A percentile compares a stretch with the other conserved stretches of the same genome.
These are phyloP conservation scores for Tadarida brasiliensis DNA, from an alignment of 2,797 vertebrate genomes.

Conservation along the genomic window DNA sequence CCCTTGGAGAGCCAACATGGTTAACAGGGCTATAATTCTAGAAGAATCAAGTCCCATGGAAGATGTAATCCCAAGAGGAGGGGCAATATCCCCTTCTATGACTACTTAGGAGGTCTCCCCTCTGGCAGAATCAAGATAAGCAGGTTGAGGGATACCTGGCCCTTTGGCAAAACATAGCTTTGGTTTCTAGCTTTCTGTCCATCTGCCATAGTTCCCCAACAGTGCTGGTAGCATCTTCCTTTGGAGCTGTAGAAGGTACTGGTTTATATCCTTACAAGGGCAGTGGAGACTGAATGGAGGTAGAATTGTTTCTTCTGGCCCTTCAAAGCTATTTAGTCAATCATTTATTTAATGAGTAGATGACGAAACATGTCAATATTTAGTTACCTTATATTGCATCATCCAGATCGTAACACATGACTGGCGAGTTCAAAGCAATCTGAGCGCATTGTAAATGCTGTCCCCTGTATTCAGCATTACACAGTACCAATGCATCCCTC, in stretches of 20 bases:
- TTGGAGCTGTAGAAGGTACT: not conserved
- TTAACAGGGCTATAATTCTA: not conserved
- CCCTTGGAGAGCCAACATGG: not conserved
- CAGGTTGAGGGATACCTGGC: not conserved
- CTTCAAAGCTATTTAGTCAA: not conserved
- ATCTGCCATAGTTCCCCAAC: not conserved
- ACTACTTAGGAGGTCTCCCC: not conserved
- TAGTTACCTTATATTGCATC: slow-evolving; percentile 29
- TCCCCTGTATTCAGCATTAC: not conserved
- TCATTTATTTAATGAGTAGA: slow-evolving; percentile 41
- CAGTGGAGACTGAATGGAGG: not conserved
- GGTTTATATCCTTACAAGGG: slow-evolving; percentile 1
- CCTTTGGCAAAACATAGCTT: not conserved
- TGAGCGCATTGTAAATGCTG: slow-evolving; percentile 12
- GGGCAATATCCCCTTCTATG: not conserved
- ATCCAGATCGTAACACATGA: not conserved
- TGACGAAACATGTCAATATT: not conserved
- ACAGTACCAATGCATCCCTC: not conserved
- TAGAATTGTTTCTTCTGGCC: not conserved
- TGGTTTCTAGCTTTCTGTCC: not conserved
- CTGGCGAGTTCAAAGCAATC: not conserved
- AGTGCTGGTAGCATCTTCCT: not conserved
- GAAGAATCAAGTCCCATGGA: not conserved
- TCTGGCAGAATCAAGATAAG: not conserved
- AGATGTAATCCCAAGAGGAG: not conserved